These are phyloP conservation scores for Mellilla xanthometata DNA, from an alignment of 2,888 invertebrate genomes.

Conservation along the genomic window DNA sequence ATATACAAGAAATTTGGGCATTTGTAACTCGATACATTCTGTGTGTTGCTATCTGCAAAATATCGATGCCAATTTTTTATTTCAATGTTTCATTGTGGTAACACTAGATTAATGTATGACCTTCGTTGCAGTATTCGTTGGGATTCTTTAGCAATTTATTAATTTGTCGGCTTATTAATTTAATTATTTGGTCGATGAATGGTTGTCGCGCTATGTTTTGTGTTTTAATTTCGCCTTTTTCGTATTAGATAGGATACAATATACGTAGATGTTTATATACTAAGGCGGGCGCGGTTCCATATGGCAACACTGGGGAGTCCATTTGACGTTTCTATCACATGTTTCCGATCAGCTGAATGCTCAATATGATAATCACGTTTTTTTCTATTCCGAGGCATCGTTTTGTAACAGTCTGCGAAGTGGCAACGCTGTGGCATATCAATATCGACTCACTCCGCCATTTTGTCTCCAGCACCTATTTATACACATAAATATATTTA, in stretches of 20 bases:
- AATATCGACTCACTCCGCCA: slow-evolving; percentile 35
- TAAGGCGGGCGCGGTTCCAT: slow-evolving; percentile 52
- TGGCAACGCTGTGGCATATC: slow-evolving; percentile 43
- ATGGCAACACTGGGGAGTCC: slow-evolving; percentile 37
- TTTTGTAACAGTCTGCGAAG: slow-evolving; percentile 9
- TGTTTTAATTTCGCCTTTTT: slow-evolving; percentile 59
- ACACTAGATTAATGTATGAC: slow-evolving; percentile 48
- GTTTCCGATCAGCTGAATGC: slow-evolving; percentile 23
- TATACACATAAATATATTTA: slow-evolving; percentile 4
- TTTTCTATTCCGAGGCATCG: slow-evolving; percentile 6
- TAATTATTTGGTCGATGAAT: slow-evolving; percentile 56
- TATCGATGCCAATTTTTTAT: slow-evolving; percentile 42
- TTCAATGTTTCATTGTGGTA: slow-evolving; percentile 42
- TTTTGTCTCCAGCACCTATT: slow-evolving; percentile 34
- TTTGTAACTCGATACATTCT: slow-evolving; percentile 63
- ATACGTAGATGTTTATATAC: slow-evolving; percentile 66
- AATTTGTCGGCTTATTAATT: slow-evolving; percentile 53
- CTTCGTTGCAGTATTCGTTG: slow-evolving; percentile 67
- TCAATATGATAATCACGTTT: slow-evolving; percentile 28
- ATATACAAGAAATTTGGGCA: slow-evolving; percentile 58
- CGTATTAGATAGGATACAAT: slow-evolving; percentile 75
- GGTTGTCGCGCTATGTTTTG: slow-evolving; percentile 61
- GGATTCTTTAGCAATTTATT: slow-evolving; percentile 35
- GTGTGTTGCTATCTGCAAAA: slow-evolving; percentile 64
- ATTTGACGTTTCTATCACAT: slow-evolving; percentile 23